A percentile compares a stretch with the other conserved stretches of the same genome.
These are phyloP conservation scores for Archilochus colubris DNA, from an alignment of 2,113 vertebrate species.

Conservation along the genomic window DNA sequence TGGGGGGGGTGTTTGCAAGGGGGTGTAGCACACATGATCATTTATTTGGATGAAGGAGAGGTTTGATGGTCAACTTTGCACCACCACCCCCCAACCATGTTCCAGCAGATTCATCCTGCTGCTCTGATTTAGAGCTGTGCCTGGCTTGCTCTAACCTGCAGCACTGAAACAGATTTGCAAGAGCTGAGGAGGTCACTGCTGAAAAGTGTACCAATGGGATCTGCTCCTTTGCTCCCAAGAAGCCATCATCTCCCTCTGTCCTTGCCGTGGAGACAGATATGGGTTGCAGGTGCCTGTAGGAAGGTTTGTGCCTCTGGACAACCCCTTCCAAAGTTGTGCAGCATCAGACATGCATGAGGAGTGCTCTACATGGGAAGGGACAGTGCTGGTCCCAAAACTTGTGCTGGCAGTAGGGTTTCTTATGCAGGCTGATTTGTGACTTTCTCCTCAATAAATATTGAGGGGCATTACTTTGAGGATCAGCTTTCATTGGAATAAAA, in stretches of 20 bases:
- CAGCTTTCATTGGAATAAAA: neutral
- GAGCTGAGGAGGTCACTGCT: rapidly evolving
- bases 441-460: constrained; percentile 1
- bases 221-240: neutral
- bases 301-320: neutral
- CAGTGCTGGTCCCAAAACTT: neutral
- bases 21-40: neutral
- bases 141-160: neutral
- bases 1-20: too few relatives aligned
- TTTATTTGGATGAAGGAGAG: neutral
- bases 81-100: rapidly evolving
- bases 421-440: rapidly evolving
- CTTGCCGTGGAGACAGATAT: neutral
- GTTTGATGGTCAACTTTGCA: neutral
- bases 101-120: neutral
- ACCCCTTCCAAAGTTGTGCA: neutral
- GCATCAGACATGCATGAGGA: rapidly evolving
- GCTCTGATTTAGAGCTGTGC: neutral
- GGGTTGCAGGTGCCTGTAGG: rapidly evolving
- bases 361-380: neutral
- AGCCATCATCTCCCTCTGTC: neutral
- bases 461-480: neutral
- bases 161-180: rapidly evolving
- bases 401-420: rapidly evolving
- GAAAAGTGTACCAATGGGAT: neutral